These are phyloP conservation scores for Fopius arisanus DNA, from an alignment of 1,140 invertebrate species.

Conservation along the genomic window DNA sequence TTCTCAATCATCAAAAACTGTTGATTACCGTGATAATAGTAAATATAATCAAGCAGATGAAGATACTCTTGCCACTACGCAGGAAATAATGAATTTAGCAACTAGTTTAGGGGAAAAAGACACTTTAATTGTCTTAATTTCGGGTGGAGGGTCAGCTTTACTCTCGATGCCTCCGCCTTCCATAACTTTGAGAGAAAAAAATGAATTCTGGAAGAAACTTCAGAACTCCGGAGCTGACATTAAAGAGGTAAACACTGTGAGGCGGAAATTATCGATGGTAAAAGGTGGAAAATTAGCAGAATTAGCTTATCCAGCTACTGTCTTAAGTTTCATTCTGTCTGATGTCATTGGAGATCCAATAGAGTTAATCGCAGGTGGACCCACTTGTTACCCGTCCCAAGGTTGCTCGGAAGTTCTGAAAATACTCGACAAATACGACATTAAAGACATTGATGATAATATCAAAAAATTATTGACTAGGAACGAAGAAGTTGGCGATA, in stretches of 20 bases:
- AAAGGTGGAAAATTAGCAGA: slow-evolving; percentile 90
- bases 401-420: slow-evolving; percentile 60
- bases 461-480: slow-evolving; percentile 58
- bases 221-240: slow-evolving; percentile 85
- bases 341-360: slow-evolving; percentile 93
- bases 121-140: slow-evolving; percentile 82
- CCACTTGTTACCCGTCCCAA: slow-evolving; percentile 76
- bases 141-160: slow-evolving; percentile 94
- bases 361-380: slow-evolving; percentile 93
- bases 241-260: slow-evolving; percentile 86
- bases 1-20: slow-evolving; percentile 29
- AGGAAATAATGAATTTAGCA: slow-evolving; percentile 75
- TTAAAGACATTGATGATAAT: slow-evolving; percentile 66
- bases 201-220: slow-evolving; percentile 74
- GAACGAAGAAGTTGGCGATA: slow-evolving; percentile 33
- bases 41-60: slow-evolving; percentile 81
- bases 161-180: slow-evolving; percentile 79
- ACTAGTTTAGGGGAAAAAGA: slow-evolving; percentile 70
- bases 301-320: slow-evolving; percentile 73
- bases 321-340: slow-evolving; percentile 88
- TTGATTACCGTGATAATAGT: slow-evolving; percentile 68
- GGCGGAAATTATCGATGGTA: slow-evolving; percentile 84
- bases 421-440: slow-evolving; percentile 75
- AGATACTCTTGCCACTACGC: slow-evolving; percentile 73
- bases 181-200: slow-evolving; percentile 81